Evolutionary conservation across 2,113 vertebrate species (phyloP).

Genomic region (Tonatia bakeri): DNA sequence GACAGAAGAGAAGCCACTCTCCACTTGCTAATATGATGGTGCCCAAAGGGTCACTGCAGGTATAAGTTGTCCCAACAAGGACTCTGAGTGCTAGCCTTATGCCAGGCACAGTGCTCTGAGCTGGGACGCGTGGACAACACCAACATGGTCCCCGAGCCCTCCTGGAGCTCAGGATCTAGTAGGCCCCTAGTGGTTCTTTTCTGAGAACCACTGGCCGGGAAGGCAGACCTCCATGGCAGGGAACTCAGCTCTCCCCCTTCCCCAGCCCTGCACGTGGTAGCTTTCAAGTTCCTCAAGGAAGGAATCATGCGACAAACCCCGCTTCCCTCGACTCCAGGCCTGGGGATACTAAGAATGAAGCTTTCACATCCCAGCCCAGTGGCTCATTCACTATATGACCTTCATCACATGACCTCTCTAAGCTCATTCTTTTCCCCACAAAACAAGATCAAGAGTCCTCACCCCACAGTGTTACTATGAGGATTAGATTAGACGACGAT

Average conservation of each 20-base stretch:
- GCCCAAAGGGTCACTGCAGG: background rate
- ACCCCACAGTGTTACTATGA: background rate
- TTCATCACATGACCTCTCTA: background rate
- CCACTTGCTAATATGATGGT: background rate
- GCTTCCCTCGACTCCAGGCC: background rate
- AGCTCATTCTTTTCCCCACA: background rate
- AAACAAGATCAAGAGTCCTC: background rate
- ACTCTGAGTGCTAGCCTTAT: background rate
- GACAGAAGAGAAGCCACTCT: background rate
- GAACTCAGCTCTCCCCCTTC: background rate
- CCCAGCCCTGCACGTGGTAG: background rate
- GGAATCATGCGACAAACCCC: background rate
- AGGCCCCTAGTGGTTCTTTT: background rate
- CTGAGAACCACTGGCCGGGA: background rate
- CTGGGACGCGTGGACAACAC: background rate
- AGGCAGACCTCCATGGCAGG: background rate
- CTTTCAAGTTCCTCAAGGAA: background rate
- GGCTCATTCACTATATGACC: background rate
- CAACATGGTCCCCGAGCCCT: background rate
- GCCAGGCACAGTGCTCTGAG: background rate
- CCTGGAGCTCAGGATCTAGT: background rate
- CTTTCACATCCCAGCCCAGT: background rate
- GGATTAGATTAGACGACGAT: background rate
- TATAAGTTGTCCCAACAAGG: background rate
- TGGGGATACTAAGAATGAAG: background rate